Conservation (phyloP, 2,113 vertebrate species). For the Climacteris rufus region DNA sequence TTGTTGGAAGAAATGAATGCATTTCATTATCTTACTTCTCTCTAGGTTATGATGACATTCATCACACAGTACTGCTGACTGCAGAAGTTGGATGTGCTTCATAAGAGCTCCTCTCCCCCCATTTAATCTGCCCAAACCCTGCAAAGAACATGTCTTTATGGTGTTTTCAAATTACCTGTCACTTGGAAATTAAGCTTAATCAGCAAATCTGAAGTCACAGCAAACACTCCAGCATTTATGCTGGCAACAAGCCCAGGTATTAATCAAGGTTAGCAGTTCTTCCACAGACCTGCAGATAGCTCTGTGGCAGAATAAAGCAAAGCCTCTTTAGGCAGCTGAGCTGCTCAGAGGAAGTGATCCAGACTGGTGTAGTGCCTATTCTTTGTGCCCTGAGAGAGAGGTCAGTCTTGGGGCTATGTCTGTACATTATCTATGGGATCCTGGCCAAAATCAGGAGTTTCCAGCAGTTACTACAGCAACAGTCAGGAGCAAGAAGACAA, state of each 20-base stretch:
- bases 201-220: conserved; percentile 39
- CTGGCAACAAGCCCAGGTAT: conserved; percentile 14
- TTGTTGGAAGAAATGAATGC: background rate
- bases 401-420: background rate
- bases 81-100: conserved; percentile 1
- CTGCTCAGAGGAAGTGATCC: background rate
- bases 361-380: background rate
- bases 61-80: conserved; percentile 28
- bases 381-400: background rate
- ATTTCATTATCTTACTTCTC: conserved; percentile 22
- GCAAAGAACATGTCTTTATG: background rate
- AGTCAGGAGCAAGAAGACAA: background rate
- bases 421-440: background rate
- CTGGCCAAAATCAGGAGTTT: background rate
- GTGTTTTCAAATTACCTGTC: conserved; percentile 21
- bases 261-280: background rate
- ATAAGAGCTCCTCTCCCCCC: background rate
- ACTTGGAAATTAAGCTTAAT: conserved; percentile 34
- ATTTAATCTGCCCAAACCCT: conserved; percentile 8
- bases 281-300: background rate
- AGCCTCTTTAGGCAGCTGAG: background rate
- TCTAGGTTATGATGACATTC: conserved; percentile 29
- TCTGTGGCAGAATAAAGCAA: background rate
- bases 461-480: background rate
- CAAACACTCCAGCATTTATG: background rate